Evolutionary conservation across 2,113 vertebrate genomes (phyloP), one percentile per base, ranked within the genome.

Genomic region (Microtus pennsylvanicus): DNA sequence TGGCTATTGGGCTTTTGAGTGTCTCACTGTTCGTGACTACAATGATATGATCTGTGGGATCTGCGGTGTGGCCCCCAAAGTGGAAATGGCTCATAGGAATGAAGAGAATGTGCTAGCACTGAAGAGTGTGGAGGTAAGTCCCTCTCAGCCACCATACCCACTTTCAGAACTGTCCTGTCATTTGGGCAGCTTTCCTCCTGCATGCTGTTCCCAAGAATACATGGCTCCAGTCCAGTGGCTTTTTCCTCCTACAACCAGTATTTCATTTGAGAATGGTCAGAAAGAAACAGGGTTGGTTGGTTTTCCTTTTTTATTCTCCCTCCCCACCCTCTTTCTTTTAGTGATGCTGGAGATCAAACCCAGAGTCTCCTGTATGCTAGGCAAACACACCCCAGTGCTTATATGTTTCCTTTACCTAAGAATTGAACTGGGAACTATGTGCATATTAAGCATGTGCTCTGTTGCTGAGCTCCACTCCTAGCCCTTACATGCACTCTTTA

Each of bases 31-130:
- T 58, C 99, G 99, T 7, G 99, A 99, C 98, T 99, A 99, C 98
- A 99, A 99, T 14, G 99, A 99, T 95, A 99, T 99, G 99, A 99
- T 99, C 98, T 99, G 99, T 94, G 99, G 99, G 33, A 98, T 99
- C 97, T 99, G 99, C 90, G 99, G 99, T 7, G 98, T 99, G 92
- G 99, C 99, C 77, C 99, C 99, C 83, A 99, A 99, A 97, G 97
- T 99, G 93, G 99, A 99, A 98, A 98, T 99, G 94, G 99, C 99
- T 11, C 99, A 99, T 94, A 98, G 99, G 94, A 98, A 99, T 97
- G 95, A 98, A 21, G 98, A 98, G 96, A 99, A 99, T 14, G 99
- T 99, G 65, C 98, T 99, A 96, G 99, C 99, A 89, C 99, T 99
- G 63, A 99, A 99, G 97, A 99, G 99, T n/a, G 99, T 99, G 98